These are phyloP conservation scores for Rhadinocentrus ornatus DNA, from an alignment of 2,797 vertebrate genomes.

Conservation along the genomic window DNA sequence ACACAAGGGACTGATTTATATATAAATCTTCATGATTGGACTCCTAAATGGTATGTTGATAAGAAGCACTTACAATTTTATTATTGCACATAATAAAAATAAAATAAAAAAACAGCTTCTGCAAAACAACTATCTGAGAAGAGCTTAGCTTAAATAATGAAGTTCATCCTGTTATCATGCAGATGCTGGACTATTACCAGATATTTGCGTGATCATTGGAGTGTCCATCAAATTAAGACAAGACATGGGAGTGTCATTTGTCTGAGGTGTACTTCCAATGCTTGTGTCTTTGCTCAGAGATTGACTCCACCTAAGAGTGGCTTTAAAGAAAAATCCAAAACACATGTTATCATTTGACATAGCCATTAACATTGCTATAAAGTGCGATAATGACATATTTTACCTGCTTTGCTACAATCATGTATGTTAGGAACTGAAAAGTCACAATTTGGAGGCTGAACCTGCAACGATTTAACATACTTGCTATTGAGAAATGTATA, in stretches of 20 bases:
- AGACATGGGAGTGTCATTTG: constrained; percentile 61
- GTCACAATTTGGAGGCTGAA: constrained; percentile 44
- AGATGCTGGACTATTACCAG: constrained; percentile 49
- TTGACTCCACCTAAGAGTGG: constrained; percentile 51
- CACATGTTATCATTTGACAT: not conserved
- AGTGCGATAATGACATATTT: not conserved
- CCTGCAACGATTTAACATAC: constrained; percentile 46
- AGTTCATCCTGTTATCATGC: not conserved
- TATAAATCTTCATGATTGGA: not conserved
- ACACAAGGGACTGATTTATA: not conserved
- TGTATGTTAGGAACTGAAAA: constrained; percentile 14
- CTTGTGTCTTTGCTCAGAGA: constrained; percentile 77
- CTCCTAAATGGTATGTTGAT: not conserved
- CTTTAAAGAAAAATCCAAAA: constrained; percentile 39
- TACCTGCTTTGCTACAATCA: constrained; percentile 60
- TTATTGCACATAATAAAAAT: not conserved
- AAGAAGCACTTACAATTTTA: not conserved
- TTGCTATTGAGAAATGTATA: no score
- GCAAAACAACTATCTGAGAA: not conserved
- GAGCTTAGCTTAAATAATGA: not conserved
- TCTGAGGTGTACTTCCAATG: constrained; percentile 64
- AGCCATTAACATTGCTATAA: not conserved
- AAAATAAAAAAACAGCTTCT: not conserved
- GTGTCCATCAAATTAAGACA: constrained; percentile 47
- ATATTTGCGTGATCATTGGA: constrained; percentile 18